These are phyloP conservation scores for Hypotaenidia philippensis DNA, from an alignment of 2,797 vertebrate species.

Conservation along the genomic window DNA sequence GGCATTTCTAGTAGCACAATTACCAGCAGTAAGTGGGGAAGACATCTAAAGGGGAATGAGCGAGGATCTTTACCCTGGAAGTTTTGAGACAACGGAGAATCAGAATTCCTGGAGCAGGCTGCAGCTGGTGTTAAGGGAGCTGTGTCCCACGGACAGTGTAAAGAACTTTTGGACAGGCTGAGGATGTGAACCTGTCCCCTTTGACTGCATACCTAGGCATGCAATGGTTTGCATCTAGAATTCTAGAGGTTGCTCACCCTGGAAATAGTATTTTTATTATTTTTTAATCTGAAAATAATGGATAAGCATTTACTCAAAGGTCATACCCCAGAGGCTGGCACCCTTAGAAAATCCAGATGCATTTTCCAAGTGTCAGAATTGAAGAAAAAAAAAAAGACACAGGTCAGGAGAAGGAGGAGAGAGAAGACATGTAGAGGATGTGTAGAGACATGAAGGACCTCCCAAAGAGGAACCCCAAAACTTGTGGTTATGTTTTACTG, in stretches of 20 bases:
- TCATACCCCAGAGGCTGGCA: neutral
- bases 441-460: neutral
- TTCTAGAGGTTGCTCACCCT: neutral
- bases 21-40: neutral
- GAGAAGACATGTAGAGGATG: too few relatives aligned
- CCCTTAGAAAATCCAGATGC: neutral
- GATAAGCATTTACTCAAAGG: neutral
- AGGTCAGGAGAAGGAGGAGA: too few relatives aligned
- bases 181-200: neutral
- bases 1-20: neutral
- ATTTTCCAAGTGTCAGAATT: neutral
- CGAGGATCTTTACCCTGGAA: neutral
- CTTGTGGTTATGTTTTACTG: neutral
- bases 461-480: neutral
- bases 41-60: neutral
- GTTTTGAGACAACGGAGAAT: neutral
- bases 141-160: neutral
- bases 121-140: neutral
- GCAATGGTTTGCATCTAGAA: neutral
- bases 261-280: neutral
- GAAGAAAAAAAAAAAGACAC: neutral
- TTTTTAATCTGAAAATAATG: neutral
- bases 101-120: neutral
- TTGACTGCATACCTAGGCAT: neutral
- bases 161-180: neutral